Base-by-base conservation (phyloP, 1,140 invertebrate species). In the Penaeus japonicus region DNA sequence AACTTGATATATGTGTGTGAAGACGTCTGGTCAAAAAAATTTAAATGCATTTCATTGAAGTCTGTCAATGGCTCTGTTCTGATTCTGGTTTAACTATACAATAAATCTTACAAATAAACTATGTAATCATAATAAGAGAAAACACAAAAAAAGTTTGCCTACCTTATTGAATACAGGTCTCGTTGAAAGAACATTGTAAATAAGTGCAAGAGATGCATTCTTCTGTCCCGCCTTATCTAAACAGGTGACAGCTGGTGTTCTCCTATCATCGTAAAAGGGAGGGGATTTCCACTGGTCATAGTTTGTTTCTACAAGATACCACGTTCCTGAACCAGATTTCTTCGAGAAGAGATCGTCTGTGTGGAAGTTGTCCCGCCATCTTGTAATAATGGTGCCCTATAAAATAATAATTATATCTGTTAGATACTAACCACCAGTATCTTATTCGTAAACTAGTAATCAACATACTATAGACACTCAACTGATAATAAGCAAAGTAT, bases 281-380 rank as follows among this genome's bases (percentile, higher is more conserved):
- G 94, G 93, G 12, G 91, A 89, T 79, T 93, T 91, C 94, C 94
- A 95, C 90, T 94, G 94, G 91, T 95, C 94, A 90, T 94, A 95
- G 91, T 95, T 95, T 1, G 94, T 95, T 91, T 95, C 93, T 22
- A 95, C 92, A 3, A 95, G 91, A 91, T 93, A 95, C 94, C 94
- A 95, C 10, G 89, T 89, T 79, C 89, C 73, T 90, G 65, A 27
- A 54, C 62, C 35, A 65, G 55, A 79, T 62, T 87, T 20, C 10
- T 78, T 77, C 83, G 80, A 59, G 20, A 89, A 91, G 20, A 92
- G 30, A 77, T 79, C 80, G 89, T 90, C 91, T 15, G 92, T 83
- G 75, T 92, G 91, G 47, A 89, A 89, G n/a, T 91, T 89, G 35
- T 89, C 89, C 4, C 91, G 78, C 35, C 89, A 92, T 90, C 93